Base-by-base conservation (phyloP, 2,888 invertebrate genomes). In the Exephanes ischioxanthus region DNA sequence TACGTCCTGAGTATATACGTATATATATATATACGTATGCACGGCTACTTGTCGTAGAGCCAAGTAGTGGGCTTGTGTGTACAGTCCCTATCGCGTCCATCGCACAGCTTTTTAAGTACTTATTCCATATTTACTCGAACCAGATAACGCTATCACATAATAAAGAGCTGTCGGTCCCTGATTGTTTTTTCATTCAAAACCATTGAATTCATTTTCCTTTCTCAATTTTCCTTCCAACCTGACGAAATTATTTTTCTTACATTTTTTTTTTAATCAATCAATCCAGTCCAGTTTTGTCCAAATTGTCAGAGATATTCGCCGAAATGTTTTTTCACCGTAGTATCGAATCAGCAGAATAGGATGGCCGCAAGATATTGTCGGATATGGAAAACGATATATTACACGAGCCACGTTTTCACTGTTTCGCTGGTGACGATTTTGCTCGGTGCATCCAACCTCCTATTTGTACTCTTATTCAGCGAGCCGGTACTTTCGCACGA, bases 71-170 rank as follows among this genome's bases (percentile, higher is more conserved):
- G 55, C 55, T 30, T 51, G 19, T 71, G 30, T 58, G 58, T 55
- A 53, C 72, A 41, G 37, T 22, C 55, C 41, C 22, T 37, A 72
- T 41, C 72, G 48, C 68, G 26, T 14, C 68, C 53, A 30, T 26
- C 72, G 55, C 55, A 14, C 72, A 70, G 51, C 37, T 58, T 72
- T 72, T 72, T 72, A 72, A 72, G 72, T 58, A 72, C 72, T 72
- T 72, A 37, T 71, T 55, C 33, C 53, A 53, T 55, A 33, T 26
- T 26, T 26, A 26, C 22, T 26, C 58, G 58, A 22, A 26, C 58
- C 37, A 51, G 66, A 72, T 33, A 14, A 58, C 58, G 19, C 72
- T 72, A 14, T 41, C 55, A 14, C 19, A 63, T 63, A 33, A 63
- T n/a, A 63, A 37, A 37, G 37, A 5, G 37, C 14, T 14, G 2